Evolutionary conservation across 1,140 invertebrate genomes (phyloP).

Genomic region (Bombus consobrinus): DNA sequence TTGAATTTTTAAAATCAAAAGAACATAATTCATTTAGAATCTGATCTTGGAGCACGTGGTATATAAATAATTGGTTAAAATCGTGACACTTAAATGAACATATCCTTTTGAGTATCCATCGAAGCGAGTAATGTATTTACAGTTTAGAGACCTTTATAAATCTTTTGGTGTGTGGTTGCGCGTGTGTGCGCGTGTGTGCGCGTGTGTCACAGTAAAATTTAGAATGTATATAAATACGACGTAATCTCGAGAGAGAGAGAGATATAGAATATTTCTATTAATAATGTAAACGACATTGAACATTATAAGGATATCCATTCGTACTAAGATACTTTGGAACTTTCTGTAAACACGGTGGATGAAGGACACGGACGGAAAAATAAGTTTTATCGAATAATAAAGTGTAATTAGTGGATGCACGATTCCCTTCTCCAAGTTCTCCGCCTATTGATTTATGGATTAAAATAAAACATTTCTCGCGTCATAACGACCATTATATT

Average conservation of each 20-base stretch:
- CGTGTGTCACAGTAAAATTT: too few species aligned
- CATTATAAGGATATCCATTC: neutral
- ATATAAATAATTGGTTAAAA: too few species aligned
- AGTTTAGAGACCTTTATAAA: too few species aligned
- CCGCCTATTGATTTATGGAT: neutral
- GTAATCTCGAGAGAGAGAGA: neutral
- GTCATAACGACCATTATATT: neutral
- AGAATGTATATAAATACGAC: too few species aligned
- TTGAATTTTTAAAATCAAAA: too few species aligned
- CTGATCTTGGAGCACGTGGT: neutral
- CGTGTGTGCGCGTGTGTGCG: too few species aligned
- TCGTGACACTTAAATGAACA: too few species aligned
- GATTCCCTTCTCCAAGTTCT: neutral
- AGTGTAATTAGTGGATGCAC: too few species aligned
- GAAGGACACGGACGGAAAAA: neutral
- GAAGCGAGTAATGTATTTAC: too few species aligned
- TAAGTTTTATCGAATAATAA: conserved; percentile 8
- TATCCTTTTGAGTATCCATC: too few species aligned
- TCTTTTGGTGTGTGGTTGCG: too few species aligned
- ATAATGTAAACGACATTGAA: neutral
- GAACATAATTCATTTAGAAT: neutral
- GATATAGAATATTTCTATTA: neutral
- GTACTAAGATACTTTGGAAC: neutral
- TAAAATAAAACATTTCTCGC: neutral
- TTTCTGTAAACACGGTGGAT: neutral